Conservation (phyloP, 2,797 vertebrate species). For the Choloepus didactylus region DNA sequence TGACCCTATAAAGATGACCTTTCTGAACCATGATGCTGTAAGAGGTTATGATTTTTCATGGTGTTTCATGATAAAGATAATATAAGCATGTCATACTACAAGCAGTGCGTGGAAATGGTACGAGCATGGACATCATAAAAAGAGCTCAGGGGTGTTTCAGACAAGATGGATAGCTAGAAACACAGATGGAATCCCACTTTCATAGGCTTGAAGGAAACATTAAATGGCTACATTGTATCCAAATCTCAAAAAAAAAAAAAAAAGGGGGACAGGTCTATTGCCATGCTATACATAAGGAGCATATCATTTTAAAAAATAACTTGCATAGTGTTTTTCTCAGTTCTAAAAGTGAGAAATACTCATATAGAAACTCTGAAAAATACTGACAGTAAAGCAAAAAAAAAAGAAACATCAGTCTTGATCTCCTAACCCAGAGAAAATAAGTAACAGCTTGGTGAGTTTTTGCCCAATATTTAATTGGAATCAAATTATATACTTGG, state of each 20-base stretch:
- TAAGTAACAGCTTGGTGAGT: neutral
- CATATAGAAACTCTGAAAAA: constrained; percentile 28
- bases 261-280: neutral
- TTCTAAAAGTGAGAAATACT: constrained; percentile 34
- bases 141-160: neutral
- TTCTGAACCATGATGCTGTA: neutral
- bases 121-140: neutral
- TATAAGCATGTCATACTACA: neutral
- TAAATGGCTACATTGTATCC: neutral
- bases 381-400: neutral
- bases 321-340: neutral
- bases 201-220: neutral
- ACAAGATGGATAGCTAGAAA: constrained; percentile 31
- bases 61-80: neutral
- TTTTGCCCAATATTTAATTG: constrained; percentile 32
- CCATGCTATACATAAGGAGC: neutral
- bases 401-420: constrained; percentile 1
- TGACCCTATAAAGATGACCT: neutral
- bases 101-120: neutral
- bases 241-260: constrained; percentile 52
- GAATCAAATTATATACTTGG: constrained; percentile 46
- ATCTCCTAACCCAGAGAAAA: constrained; percentile 31
- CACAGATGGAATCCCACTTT: neutral
- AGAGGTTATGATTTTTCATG: neutral
- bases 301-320: neutral